Base-by-base conservation (phyloP, 2,888 invertebrate genomes). In the Lamellibrachia satsuma region DNA sequence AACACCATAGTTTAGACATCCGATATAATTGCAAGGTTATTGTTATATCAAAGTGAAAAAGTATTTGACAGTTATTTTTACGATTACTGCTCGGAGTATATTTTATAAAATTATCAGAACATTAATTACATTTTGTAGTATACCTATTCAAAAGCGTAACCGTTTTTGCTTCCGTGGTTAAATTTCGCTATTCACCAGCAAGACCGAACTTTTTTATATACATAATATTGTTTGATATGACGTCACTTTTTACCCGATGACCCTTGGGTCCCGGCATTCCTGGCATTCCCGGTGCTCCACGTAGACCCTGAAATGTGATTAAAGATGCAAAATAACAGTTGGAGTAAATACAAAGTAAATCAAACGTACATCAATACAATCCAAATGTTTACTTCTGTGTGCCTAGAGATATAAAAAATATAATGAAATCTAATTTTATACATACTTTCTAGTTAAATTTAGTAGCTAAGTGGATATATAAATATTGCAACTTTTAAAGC, bases 191-290 rank as follows among this genome's bases (percentile, higher is more conserved):
- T 90, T 90, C 7, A 27, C 8, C 51, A 7, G 22, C 51, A 90
- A 51, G 15, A 22, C 22, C 39, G 9, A 15, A 90, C 51, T 51
- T 90, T 90, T 51, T 90, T 51, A 51, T 8, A 15, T 51, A 90
- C 51, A 15, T 51, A 15, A 22, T 90, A 51, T 51, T 51, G 8
- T 2, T 90, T 51, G 15, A 11, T 57, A 15, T 57, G 15, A 57
- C 8, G 57, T 57, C 8, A 57, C 8, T 57, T 3, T 11, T 91
- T 75, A 92, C 93, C 51, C 92, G 90, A 91, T 93, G 93, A 22
- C 93, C 93, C 57, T 93, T 93, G 9, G 91, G 60, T 91, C 93
- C 93, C 3, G 93, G 93, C 60, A 93, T 90, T 90, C 93, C 93
- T 51, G 93, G 93, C 52, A 93, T 92, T 55, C 93, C 93, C 22